These are phyloP conservation scores for Agriotes lineatus DNA, from an alignment of 2,888 invertebrate species.

Conservation along the genomic window DNA sequence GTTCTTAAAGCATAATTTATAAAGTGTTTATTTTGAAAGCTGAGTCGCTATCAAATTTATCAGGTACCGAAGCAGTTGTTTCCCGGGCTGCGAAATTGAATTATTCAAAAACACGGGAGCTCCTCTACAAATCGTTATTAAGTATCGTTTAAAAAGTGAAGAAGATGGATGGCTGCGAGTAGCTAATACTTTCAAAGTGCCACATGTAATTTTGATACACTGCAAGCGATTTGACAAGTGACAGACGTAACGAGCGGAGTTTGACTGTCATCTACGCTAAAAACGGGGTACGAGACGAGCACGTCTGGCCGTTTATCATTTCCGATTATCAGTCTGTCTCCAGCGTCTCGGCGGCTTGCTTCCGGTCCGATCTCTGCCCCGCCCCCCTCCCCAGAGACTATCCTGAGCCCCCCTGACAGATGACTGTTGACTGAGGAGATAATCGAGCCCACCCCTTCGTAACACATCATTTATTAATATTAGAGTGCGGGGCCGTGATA, in stretches of 20 bases:
- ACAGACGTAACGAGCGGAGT: conserved; percentile 24
- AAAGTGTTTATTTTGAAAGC: too few species aligned
- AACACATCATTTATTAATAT: conserved; percentile 50
- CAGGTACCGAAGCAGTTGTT: too few species aligned
- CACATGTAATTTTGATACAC: conserved; percentile 13
- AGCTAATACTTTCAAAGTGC: conserved; percentile 14
- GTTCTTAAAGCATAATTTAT: too few species aligned
- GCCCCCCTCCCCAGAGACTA: conserved; percentile 32
- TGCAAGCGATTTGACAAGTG: conserved; percentile 17
- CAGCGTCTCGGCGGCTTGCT: conserved; percentile 19
- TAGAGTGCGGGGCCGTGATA: conserved; percentile 43
- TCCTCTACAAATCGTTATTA: too few species aligned
- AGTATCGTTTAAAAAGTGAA: conserved; percentile 5
- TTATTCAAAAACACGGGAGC: too few species aligned
- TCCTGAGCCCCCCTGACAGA: conserved; percentile 38
- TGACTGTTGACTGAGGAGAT: conserved; percentile 49
- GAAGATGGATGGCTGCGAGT: conserved; percentile 6
- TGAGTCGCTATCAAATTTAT: too few species aligned
- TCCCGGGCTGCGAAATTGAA: too few species aligned
- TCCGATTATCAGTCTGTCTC: conserved; percentile 34
- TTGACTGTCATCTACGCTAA: conserved; percentile 26
- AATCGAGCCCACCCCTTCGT: conserved; percentile 45
- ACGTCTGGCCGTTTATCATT: conserved; percentile 36
- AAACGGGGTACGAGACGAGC: conserved; percentile 7
- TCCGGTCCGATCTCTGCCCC: conserved; percentile 16